These are phyloP conservation scores for Druceiella hillmani DNA, from an alignment of 2,888 invertebrate species.

Conservation along the genomic window DNA sequence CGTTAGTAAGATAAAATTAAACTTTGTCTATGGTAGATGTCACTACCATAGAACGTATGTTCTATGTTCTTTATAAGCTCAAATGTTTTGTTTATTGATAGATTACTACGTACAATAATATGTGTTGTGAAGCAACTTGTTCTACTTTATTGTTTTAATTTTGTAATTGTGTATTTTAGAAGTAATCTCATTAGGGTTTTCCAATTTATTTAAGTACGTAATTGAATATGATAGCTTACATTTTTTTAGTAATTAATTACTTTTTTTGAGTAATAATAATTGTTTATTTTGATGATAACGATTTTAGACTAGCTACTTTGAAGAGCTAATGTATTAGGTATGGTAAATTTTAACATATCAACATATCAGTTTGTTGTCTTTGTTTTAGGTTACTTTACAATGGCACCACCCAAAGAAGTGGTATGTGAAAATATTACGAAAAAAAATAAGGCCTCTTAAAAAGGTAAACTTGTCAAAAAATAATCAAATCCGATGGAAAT, in stretches of 20 bases:
- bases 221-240: conserved; percentile 2
- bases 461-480: conserved; percentile 16
- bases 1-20: not conserved
- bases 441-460: conserved; percentile 18
- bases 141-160: too few species aligned
- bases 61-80: not conserved
- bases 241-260: not conserved
- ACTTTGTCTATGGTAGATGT: not conserved
- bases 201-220: conserved; percentile 1
- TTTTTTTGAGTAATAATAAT: not conserved
- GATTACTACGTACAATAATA: not conserved
- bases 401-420: conserved; percentile 18
- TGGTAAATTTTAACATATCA: not conserved
- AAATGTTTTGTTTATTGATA: not conserved
- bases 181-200: conserved; percentile 3
- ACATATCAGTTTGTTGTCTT: conserved; percentile 2
- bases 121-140: not conserved
- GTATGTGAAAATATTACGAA: conserved; percentile 17
- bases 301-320: conserved; percentile 3
- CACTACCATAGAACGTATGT: not conserved
- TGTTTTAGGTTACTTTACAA: conserved; percentile 8
- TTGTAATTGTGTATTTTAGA: conserved; percentile 3
- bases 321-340: too few species aligned
- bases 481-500: conserved; percentile 19
- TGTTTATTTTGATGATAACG: conserved; percentile 1